Conservation (phyloP, 1,140 invertebrate species). For the Neotoxoptera formosana region DNA sequence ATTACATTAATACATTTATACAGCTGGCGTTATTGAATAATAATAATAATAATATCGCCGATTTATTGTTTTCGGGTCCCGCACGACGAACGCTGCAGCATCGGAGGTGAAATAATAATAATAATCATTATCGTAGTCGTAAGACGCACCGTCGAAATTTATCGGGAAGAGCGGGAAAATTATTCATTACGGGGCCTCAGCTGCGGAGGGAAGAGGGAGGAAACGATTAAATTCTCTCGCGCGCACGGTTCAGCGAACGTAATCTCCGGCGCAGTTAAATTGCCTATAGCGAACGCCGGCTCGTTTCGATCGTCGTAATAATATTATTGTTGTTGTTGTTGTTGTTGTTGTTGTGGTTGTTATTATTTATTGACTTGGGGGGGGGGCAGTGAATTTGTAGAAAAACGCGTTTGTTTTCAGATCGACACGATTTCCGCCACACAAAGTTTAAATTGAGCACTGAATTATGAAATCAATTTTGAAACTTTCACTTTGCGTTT, state of each 20-base stretch:
- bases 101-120: neutral
- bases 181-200: neutral
- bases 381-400: neutral
- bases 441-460: neutral
- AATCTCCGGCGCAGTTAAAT: slow-evolving; percentile 39
- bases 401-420: neutral
- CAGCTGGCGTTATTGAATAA: neutral
- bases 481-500: neutral
- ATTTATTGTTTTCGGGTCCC: neutral
- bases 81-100: neutral
- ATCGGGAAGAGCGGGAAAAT: neutral
- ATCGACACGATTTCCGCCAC: neutral
- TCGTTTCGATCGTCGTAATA: neutral
- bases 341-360: neutral
- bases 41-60: neutral
- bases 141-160: neutral
- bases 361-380: neutral
- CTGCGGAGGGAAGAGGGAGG: neutral
- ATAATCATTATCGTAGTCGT: too few relatives aligned
- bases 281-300: slow-evolving; percentile 36
- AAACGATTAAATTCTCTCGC: neutral
- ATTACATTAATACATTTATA: too few relatives aligned
- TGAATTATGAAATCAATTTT: neutral
- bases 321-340: neutral
- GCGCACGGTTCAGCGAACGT: slow-evolving; percentile 14